Base-by-base conservation (phyloP, 2,888 invertebrate species). In the Drosophila mimetica region DNA sequence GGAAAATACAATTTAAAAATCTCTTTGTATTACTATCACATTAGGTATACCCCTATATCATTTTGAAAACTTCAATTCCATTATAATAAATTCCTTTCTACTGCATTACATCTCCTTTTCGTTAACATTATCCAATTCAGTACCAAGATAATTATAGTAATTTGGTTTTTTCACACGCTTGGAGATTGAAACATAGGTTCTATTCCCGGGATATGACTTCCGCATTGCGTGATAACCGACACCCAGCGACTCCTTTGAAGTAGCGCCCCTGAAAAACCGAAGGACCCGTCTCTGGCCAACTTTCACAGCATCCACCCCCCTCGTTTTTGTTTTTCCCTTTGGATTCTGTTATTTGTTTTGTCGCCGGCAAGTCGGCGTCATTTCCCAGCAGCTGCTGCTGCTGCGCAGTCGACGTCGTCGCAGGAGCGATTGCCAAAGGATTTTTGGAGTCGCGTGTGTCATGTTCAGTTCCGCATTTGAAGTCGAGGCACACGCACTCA, bases 271-370 rank as follows among this genome's bases (percentile, higher is more conserved):
- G 58, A 48, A 57, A 59, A 55, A 30, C 61, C 53, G 20, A 65
- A 52, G 44, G 47, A 34, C 58, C 48, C 37, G 42, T 11, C 34
- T 30, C 48, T 44, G n/a, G n/a, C n/a, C 30, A 20, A 48, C 48
- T 39, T 34, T 36, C 11, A 36, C 28, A 50, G 66, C 66, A 65
- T 64, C 66, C 63, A 18, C 25, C 41, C 36, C 36, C 39, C 9
- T 53, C 42, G 4, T 6, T 34, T 32, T 53, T 64, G 70, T 60
- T 79, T 76, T 77, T 52, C 57, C 65, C 48, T 50, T 39, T 74
- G 69, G 81, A 76, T 71, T 80, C 74, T 75, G 76, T 76, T 80
- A 80, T 80, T 88, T 87, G 81, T 81, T 86, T 80, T 79, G 87
- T 81, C 79, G 82, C 76, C 81, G 77, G 34, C 72, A 50, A 61